phyloP scores from a whole-genome alignment of 2,888 invertebrate species.

The Pyrochroa serraticornis region DNA sequence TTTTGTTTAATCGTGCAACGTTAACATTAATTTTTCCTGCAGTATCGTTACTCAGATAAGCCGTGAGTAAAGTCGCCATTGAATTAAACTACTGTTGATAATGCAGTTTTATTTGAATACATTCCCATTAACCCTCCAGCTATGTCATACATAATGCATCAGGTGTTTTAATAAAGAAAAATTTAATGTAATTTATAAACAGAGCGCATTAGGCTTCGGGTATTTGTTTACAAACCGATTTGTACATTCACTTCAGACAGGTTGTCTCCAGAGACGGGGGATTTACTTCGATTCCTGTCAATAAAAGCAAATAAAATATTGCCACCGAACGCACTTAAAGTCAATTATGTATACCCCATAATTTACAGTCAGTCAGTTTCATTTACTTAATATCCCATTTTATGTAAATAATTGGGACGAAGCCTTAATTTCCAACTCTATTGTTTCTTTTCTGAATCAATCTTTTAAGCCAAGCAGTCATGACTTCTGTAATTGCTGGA shows the following conservation, averaged over 20 bases:
- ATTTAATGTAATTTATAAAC: conserved; percentile 3
- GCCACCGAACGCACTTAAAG: conserved; percentile 29
- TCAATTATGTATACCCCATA: conserved; percentile 24
- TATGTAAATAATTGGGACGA: conserved; percentile 24
- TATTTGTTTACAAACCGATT: conserved; percentile 26
- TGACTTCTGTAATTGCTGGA: neutral
- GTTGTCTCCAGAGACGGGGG: conserved; percentile 28
- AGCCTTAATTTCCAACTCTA: conserved; percentile 1
- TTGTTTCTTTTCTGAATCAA: conserved; percentile 13
- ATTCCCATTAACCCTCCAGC: neutral
- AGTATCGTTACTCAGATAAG: conserved; percentile 16
- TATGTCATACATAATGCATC: conserved; percentile 17
- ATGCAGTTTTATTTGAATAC: conserved; percentile 11
- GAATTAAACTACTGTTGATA: conserved; percentile 14
- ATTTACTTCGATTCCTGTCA: conserved; percentile 32
- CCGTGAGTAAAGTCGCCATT: conserved; percentile 12
- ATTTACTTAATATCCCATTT: conserved; percentile 31
- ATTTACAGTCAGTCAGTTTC: conserved; percentile 30
- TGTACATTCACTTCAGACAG: conserved; percentile 23
- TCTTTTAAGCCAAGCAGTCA: neutral
- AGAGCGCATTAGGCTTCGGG: conserved; percentile 9
- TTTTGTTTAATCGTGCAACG: conserved; percentile 25
- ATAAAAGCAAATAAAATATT: conserved; percentile 31
- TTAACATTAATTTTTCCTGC: conserved; percentile 25
- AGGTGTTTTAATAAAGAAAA: conserved; percentile 16